Conservation (phyloP, 2,797 vertebrate genomes). For the Centroberyx gerrardi region DNA sequence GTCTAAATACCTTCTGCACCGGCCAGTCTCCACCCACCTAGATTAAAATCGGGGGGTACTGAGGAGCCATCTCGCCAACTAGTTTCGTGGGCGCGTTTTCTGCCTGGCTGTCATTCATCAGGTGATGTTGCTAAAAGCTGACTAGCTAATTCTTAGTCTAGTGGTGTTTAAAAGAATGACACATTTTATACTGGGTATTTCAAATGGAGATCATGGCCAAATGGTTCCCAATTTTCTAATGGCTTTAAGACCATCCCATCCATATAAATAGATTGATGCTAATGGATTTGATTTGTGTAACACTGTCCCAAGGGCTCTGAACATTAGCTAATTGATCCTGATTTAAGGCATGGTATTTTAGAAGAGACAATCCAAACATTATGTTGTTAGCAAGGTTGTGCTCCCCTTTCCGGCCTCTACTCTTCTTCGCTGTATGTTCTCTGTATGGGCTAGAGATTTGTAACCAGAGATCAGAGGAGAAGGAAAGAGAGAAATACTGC, state of each 20-base stretch:
- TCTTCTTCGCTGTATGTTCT: background rate
- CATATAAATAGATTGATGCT: slow-evolving; percentile 5
- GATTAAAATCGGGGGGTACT: background rate
- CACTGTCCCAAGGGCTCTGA: slow-evolving; percentile 1
- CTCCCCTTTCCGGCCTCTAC: background rate
- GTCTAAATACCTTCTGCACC: background rate
- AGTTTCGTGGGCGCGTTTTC: background rate
- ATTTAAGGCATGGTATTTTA: slow-evolving; percentile 13
- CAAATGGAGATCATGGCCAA: background rate
- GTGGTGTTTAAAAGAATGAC: background rate
- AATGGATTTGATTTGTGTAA: slow-evolving; percentile 16
- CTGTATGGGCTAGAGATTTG: slow-evolving; percentile 15
- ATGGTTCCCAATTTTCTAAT: slow-evolving; percentile 38
- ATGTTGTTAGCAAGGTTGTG: background rate
- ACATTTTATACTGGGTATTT: slow-evolving; percentile 1
- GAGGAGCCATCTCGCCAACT: background rate
- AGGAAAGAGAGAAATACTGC: background rate
- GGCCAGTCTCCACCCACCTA: no score
- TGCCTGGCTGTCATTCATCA: background rate
- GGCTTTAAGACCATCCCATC: slow-evolving; percentile 7
- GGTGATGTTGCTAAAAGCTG: background rate
- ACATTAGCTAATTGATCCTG: slow-evolving; percentile 24
- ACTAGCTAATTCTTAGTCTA: background rate
- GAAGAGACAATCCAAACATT: slow-evolving; percentile 3
- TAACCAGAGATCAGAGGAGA: slow-evolving; percentile 26